Evolutionary conservation across 2,113 vertebrate species (phyloP).

Genomic region (Zosterops lateralis): DNA sequence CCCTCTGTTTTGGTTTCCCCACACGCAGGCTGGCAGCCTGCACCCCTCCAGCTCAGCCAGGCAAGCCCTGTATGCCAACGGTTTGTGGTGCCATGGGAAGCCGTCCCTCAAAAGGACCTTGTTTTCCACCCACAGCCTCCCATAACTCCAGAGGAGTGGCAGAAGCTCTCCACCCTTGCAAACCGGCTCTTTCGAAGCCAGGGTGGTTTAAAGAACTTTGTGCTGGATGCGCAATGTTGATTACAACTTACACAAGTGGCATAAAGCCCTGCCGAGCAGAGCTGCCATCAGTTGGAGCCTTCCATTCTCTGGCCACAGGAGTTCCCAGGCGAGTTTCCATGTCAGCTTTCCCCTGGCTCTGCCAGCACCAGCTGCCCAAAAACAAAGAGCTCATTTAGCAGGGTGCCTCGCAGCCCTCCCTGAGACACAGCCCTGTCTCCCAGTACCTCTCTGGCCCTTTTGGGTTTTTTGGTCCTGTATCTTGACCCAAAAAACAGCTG

Average conservation of each 20-base stretch:
- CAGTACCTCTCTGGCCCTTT: not conserved
- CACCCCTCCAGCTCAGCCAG: not conserved
- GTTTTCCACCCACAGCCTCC: not conserved
- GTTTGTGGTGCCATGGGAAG: not conserved
- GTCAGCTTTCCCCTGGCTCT: not conserved
- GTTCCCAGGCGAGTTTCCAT: not conserved
- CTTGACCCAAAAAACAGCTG: not conserved
- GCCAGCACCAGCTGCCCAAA: not conserved
- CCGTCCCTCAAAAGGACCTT: not conserved
- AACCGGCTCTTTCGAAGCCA: not conserved
- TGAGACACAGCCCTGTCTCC: not conserved
- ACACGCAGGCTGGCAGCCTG: not conserved
- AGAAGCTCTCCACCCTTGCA: slow-evolving; percentile 30
- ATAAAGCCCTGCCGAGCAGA: not conserved
- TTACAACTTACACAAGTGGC: not conserved
- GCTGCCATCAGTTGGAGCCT: not conserved
- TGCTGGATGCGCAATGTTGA: not conserved
- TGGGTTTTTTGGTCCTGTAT: not conserved
- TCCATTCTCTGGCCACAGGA: not conserved
- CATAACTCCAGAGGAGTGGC: not conserved
- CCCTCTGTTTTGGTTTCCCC: slow-evolving; percentile 19
- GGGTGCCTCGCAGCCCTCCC: not conserved
- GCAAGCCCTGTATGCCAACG: accelerated
- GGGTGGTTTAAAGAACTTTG: not conserved
- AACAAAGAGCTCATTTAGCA: slow-evolving; percentile 17